These are phyloP conservation scores for Acropora tenuis DNA, from an alignment of 64 coral and sea anemone species.

Conservation along the genomic window DNA sequence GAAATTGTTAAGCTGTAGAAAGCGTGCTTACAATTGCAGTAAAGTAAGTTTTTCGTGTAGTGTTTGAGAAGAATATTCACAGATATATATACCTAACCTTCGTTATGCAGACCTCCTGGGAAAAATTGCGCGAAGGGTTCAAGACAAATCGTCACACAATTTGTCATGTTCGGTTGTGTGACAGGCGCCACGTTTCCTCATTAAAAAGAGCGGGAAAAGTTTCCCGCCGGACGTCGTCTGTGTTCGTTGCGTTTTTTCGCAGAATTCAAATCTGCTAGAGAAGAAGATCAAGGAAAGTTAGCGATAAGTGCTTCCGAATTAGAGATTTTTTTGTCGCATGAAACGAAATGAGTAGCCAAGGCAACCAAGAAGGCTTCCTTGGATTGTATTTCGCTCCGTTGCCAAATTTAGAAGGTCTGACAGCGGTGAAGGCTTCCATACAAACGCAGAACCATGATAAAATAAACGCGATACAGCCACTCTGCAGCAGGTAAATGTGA, in stretches of 20 bases:
- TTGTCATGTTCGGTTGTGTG: no score
- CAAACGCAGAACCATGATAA: conserved; percentile 40
- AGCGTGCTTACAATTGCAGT: no score
- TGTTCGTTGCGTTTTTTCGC: not conserved
- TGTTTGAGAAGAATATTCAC: no score
- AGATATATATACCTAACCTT: no score
- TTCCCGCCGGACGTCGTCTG: conserved; percentile 50
- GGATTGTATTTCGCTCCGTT: conserved; percentile 78
- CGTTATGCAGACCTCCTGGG: no score
- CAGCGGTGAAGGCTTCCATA: conserved; percentile 54
- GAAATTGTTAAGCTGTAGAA: no score
- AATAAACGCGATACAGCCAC: conserved; percentile 69
- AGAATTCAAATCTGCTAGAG: not conserved
- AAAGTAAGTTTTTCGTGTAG: no score
- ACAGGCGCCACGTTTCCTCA: not conserved
- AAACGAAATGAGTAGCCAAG: conserved; percentile 54
- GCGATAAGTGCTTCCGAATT: not conserved
- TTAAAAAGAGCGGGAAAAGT: conserved; percentile 21
- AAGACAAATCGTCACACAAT: no score
- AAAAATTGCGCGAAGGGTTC: no score
- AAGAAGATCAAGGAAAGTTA: not conserved
- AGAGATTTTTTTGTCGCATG: not conserved
- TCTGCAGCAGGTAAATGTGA: conserved; percentile 73
- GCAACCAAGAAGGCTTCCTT: conserved; percentile 39
- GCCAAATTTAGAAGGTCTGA: conserved; percentile 63